Base-by-base conservation (phyloP, 2,888 invertebrate genomes). In the Seira sanloemensis region DNA sequence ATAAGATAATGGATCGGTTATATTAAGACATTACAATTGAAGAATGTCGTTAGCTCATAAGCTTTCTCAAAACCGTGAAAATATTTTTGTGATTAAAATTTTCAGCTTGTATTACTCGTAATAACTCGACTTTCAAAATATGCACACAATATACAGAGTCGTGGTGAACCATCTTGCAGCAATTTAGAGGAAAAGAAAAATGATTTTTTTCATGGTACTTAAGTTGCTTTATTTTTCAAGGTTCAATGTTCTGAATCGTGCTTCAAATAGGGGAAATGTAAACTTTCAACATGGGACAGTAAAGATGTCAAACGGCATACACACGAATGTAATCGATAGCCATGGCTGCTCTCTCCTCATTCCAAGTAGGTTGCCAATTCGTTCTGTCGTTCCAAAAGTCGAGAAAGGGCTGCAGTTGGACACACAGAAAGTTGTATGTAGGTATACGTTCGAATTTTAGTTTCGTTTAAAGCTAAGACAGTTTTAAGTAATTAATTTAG, bases 251-350 rank as follows among this genome's bases (percentile, higher is more conserved):
- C 37, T 5, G 12, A 37, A 37, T 9, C 37, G 5, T 37, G 37
- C 7, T n/a, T n/a, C n/a, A n/a, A n/a, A n/a, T n/a, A n/a, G n/a
- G n/a, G n/a, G n/a, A n/a, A n/a, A n/a, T n/a, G n/a, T n/a, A n/a
- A n/a, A n/a, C n/a, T n/a, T n/a, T n/a, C n/a, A 9, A 37, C 5
- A 37, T 37, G 37, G 7, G 37, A 37, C n/a, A 37, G 12, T 62
- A 19, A 73, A 73, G 1, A 62, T 18, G n/a, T 85, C 84, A 88
- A 9, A 84, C 68, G 24, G 88, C 88, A 18, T 83, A 88, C 9
- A 88, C 86, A 21, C 87, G 76, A 74, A 88, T 85, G 46, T 86
- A 88, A 46, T 88, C 88, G 54, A 88, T 66, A 18, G 82, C 78
- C 83, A 88, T 79, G n/a, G 87, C 87, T 2, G 83, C 77, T 19